Evolutionary conservation across 1,140 invertebrate genomes (phyloP), one percentile per base, ranked within the genome.

Genomic region (Zaprionus gabonicus): DNA sequence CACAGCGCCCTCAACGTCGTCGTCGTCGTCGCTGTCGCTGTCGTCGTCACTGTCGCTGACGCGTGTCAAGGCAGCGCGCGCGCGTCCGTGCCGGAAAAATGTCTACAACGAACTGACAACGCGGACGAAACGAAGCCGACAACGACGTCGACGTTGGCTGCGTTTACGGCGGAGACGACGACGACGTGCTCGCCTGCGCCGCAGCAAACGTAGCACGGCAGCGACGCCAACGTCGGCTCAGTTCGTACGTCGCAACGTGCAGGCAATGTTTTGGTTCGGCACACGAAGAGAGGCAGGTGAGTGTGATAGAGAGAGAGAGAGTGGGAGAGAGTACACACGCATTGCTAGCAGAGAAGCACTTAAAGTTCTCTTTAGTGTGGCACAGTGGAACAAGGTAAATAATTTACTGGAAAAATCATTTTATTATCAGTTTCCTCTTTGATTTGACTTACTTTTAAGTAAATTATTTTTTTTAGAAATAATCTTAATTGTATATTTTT

Each of bases 11-110:
- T 25, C 63, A n/a, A 31, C 56, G 57, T 62, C 58, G 58, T 73
- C 46, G 65, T 65, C 78, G 41, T 63, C 28, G 51, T 46, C 41
- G 71, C 0, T 0, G 28, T 31, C 28, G 28, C 28, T 31, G 28
- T 68, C 38, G 44, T 25, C 63, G 15, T 41, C 63, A 46, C 57
- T 67, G 58, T 70, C 53, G 71, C 53, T 75, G 41, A 53, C 36
- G 51, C 46, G 46, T 51, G 38, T 25, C 41, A 72, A n/a, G 6
- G 41, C 15, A 44, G 7, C 41, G 41, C 41, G 77, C 81, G 83
- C 81, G 78, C 86, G 86, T 91, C 91, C 81, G 83, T 71, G 76
- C 91, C 86, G 81, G 75, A 76, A 82, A 91, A 92, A 88, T 82
- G 79, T 91, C 91, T 91, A 91, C 81, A 91, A 82, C 78, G 74